A percentile compares a stretch with the other conserved stretches of the same genome.
These are phyloP conservation scores for Amblyraja radiata DNA, from an alignment of 2,797 vertebrate species.

Conservation along the genomic window DNA sequence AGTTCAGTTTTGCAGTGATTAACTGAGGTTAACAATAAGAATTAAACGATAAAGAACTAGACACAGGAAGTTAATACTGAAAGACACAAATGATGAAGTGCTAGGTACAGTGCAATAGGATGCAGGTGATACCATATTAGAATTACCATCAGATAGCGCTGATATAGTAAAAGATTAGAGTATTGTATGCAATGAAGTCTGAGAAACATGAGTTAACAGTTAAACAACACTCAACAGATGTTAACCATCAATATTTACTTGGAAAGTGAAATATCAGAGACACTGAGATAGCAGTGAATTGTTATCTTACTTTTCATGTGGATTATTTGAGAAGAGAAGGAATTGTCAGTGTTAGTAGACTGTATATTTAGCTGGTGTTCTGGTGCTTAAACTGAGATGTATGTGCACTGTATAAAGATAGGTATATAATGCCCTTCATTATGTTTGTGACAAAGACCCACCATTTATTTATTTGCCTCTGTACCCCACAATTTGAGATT, in stretches of 20 bases:
- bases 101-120: neutral
- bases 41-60: neutral
- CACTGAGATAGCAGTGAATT: neutral
- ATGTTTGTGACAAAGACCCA: too few species aligned
- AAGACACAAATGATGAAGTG: neutral
- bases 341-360: neutral
- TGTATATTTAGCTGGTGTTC: neutral
- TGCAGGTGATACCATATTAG: neutral
- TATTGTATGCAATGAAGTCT: too few species aligned
- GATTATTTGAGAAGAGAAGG: neutral
- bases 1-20: neutral
- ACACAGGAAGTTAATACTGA: neutral
- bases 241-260: neutral
- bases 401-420: neutral
- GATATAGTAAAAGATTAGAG: too few species aligned
- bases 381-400: neutral
- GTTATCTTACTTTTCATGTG: neutral
- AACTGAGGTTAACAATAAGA: neutral
- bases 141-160: neutral
- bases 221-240: neutral
- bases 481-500: too few species aligned
- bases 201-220: too few species aligned
- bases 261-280: neutral
- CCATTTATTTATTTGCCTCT: too few species aligned
- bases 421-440: neutral